phyloP scores from a whole-genome alignment of 2,888 invertebrate genomes.

The Habrosyne pyritoides region DNA sequence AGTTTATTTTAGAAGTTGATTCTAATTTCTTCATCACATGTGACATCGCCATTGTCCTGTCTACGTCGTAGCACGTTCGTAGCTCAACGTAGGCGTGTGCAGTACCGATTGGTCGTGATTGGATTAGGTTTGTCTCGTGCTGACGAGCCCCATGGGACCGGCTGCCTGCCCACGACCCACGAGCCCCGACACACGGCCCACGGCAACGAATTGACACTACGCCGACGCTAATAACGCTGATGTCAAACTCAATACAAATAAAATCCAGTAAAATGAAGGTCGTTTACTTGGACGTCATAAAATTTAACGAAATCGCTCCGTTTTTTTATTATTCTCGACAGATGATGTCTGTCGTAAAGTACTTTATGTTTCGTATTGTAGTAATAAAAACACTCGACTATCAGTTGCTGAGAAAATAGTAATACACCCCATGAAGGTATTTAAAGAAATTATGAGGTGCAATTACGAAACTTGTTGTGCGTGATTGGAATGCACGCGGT shows the following conservation, averaged over 20 bases:
- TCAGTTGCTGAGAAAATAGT: neutral
- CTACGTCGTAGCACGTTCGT: slow-evolving; percentile 25
- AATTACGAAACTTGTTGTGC: slow-evolving; percentile 82
- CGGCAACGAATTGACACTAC: slow-evolving; percentile 64
- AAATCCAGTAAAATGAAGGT: slow-evolving; percentile 52
- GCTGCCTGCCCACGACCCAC: slow-evolving; percentile 51
- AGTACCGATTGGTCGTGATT: slow-evolving; percentile 80
- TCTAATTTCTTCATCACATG: neutral
- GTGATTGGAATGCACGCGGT: slow-evolving; percentile 78
- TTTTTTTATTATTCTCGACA: slow-evolving; percentile 53
- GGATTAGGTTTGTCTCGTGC: slow-evolving; percentile 84
- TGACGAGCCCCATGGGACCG: slow-evolving; percentile 86
- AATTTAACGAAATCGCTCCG: slow-evolving; percentile 47
- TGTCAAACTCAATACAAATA: slow-evolving; percentile 62
- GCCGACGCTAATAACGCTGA: slow-evolving; percentile 61
- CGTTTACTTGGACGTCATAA: slow-evolving; percentile 49
- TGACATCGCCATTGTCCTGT: neutral
- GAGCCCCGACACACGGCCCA: slow-evolving; percentile 48
- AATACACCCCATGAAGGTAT: slow-evolving; percentile 49
- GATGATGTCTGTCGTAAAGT: slow-evolving; percentile 45
- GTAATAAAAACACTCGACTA: neutral
- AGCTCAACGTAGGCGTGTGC: slow-evolving; percentile 61
- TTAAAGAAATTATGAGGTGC: slow-evolving; percentile 83
- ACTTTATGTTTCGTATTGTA: neutral
- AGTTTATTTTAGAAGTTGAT: slow-evolving; percentile 7